A percentile compares a stretch with the other conserved stretches of the same genome.
Conservation (phyloP, 2,888 invertebrate genomes). For the Heliconius aoede region DNA sequence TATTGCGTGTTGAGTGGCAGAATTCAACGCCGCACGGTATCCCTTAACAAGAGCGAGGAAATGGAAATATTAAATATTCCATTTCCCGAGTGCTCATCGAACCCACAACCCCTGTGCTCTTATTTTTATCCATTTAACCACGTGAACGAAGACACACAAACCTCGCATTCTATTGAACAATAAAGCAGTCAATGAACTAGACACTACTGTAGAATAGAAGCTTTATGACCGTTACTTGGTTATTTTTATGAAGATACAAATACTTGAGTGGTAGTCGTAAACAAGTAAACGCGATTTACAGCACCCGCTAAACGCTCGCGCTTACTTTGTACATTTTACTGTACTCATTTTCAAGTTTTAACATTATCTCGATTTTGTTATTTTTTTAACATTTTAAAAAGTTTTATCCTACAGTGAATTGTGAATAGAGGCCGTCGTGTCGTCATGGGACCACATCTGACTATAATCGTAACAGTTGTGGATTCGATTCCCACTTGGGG, state of each 20-base stretch:
- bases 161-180: not conserved
- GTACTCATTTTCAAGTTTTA: not conserved
- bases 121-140: not conserved
- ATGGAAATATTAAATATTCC: too few species aligned
- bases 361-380: not conserved
- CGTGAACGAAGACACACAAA: not conserved
- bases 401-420: too few species aligned
- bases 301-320: conserved; percentile 15
- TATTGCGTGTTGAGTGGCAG: too few species aligned
- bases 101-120: too few species aligned
- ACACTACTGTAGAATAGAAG: conserved; percentile 4
- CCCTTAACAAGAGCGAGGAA: too few species aligned
- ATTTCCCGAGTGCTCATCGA: too few species aligned
- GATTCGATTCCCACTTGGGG: too few species aligned
- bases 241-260: conserved; percentile 29
- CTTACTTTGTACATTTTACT: conserved; percentile 5
- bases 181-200: conserved; percentile 14
- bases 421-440: too few species aligned
- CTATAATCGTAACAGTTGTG: too few species aligned
- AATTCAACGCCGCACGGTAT: too few species aligned
- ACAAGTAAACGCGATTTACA: conserved; percentile 23
- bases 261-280: conserved; percentile 18
- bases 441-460: too few species aligned
- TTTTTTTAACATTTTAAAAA: too few species aligned
- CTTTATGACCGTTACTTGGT: conserved; percentile 20